Evolutionary conservation across 2,797 vertebrate species (phyloP), one percentile per base, ranked within the genome.

Genomic region (Artibeus lituratus): DNA sequence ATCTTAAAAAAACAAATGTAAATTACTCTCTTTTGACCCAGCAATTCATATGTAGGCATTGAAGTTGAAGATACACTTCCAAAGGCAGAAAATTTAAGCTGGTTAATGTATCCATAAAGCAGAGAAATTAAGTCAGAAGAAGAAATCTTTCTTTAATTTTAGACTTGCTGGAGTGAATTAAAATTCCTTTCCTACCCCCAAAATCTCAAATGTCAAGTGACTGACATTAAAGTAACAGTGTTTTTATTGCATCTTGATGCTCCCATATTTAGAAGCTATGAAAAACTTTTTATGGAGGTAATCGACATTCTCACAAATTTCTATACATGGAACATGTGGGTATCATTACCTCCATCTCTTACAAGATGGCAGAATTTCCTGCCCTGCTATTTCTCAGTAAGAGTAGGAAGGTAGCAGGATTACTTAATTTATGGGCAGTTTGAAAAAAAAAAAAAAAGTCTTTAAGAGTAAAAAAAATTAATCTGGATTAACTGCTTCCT

Each of bases 251-350:
- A 97, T 92, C 47, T 10, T 3, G 69, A 77, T 86, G 39, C 49
- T 96, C 84, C 94, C 96, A 95, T 59, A 96, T 91, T 97, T 88
- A 97, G 80, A 97, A 90, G 77, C 69, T 55, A 24, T 0, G 19
- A 57, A 51, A 83, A 85, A 47, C 14, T 47, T 77, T 76, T 81
- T 70, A 53, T 88, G 93, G 92, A 74, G 53, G 35, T 67, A 51
- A 85, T 0, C 76, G n/a, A 73, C 37, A 90, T 82, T 82, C 93
- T 65, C 53, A 59, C 47, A 94, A 96, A 74, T 78, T 42, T 90
- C 55, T 74, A 59, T 32, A 87, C n/a, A 37, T 76, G 26, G 91
- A 89, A 80, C 29, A 82, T 78, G 19, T 37, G 19, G 26, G 55
- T 1, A 0, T 91, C 55, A 87, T 77, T 82, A 93, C 53, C 57